phyloP scores from a whole-genome alignment of 2,888 invertebrate species.

The Melangyna quadrimaculata region DNA sequence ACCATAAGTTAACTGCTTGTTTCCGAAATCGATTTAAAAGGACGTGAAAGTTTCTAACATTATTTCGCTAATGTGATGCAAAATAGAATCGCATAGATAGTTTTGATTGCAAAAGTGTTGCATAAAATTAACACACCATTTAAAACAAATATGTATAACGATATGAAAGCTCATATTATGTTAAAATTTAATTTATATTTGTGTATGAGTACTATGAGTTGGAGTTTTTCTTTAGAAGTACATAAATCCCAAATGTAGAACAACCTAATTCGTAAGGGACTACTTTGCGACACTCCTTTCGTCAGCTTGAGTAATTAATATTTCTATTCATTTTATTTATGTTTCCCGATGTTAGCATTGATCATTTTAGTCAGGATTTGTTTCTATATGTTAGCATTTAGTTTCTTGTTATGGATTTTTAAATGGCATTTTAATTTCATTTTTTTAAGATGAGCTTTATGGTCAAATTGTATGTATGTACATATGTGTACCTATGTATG shows the following conservation, averaged over 20 bases:
- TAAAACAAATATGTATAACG: background rate
- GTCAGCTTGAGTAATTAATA: conserved; percentile 44
- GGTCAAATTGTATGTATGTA: too few relatives aligned
- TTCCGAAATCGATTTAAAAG: conserved; percentile 4
- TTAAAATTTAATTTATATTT: background rate
- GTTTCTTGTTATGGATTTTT: background rate
- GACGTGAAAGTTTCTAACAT: conserved; percentile 17
- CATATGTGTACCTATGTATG: too few relatives aligned
- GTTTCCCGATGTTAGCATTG: background rate
- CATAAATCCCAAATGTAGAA: conserved; percentile 20
- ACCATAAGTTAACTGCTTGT: background rate
- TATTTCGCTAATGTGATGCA: conserved; percentile 2
- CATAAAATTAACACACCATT: background rate
- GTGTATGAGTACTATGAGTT: background rate
- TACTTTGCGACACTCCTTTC: conserved; percentile 31
- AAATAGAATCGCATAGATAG: background rate
- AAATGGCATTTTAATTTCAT: background rate
- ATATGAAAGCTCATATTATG: background rate
- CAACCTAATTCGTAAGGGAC: background rate
- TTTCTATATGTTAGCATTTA: background rate
- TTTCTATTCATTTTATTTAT: background rate
- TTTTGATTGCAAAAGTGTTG: background rate
- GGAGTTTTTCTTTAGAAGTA: background rate
- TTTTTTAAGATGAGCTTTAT: too few relatives aligned
- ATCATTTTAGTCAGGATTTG: background rate